Percentiles rank a stretch among this genome's conserved stretches.
These are phyloP conservation scores for Rhyacophila brunnea DNA, from an alignment of 1,140 invertebrate genomes.

Conservation along the genomic window DNA sequence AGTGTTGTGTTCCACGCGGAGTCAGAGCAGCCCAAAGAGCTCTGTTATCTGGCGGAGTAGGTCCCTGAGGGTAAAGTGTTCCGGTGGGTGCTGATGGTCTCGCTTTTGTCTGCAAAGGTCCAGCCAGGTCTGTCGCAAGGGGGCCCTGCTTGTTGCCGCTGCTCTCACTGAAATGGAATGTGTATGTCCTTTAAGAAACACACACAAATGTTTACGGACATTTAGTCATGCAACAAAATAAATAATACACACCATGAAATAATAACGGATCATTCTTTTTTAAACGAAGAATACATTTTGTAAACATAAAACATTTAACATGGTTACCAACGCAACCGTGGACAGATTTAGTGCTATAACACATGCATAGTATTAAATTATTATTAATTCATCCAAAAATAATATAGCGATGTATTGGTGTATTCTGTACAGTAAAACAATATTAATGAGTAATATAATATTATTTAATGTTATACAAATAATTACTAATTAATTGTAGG, in stretches of 20 bases:
- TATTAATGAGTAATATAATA: too few species aligned
- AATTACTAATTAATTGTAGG: too few species aligned
- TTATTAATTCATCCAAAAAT: too few species aligned
- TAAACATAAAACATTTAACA: too few species aligned
- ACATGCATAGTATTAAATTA: too few species aligned
- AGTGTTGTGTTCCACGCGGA: slow-evolving; percentile 72
- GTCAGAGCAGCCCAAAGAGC: slow-evolving; percentile 82
- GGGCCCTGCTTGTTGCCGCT: slow-evolving; percentile 31
- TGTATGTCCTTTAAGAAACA: slow-evolving; percentile 36
- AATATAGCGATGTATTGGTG: too few species aligned
- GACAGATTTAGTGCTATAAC: too few species aligned
- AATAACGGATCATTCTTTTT: neutral
- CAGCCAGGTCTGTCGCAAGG: slow-evolving; percentile 38
- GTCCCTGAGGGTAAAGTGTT: slow-evolving; percentile 54
- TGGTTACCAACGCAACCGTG: too few species aligned
- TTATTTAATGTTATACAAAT: too few species aligned
- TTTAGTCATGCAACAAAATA: slow-evolving; percentile 35
- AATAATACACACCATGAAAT: slow-evolving; percentile 4
- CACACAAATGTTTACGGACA: slow-evolving; percentile 29
- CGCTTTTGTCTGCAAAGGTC: slow-evolving; percentile 40
- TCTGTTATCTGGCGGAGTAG: slow-evolving; percentile 45
- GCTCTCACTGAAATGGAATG: slow-evolving; percentile 35
- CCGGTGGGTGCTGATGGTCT: slow-evolving; percentile 45
- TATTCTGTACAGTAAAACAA: too few species aligned
- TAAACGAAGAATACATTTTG: neutral